Percentiles rank a stretch among this genome's conserved stretches.
phyloP scores from a whole-genome alignment of 1,140 invertebrate species.

The Drosophila oshimai region DNA sequence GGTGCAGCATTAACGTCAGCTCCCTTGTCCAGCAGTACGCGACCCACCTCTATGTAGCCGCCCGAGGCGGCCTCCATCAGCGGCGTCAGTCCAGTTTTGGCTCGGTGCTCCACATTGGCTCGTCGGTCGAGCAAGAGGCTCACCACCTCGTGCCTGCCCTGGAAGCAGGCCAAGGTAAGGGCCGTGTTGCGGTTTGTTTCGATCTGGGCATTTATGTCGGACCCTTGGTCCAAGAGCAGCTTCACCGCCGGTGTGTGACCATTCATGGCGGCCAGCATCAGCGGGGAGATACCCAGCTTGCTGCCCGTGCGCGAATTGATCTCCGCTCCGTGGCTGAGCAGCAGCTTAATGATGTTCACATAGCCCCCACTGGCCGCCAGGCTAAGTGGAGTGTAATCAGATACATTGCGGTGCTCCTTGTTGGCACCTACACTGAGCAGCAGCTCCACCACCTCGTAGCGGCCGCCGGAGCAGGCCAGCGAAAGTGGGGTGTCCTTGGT shows the following conservation, averaged over 20 bases:
- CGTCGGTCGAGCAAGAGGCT: conserved; percentile 97
- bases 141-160: conserved; percentile 99
- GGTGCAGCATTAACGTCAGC: conserved; percentile 99
- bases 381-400: conserved; percentile 99
- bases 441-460: conserved; percentile 98
- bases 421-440: conserved; percentile 94
- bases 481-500: conserved; percentile 99
- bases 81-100: conserved; percentile 99
- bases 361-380: conserved; percentile 99
- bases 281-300: conserved; percentile 98
- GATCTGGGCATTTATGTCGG: conserved; percentile 99
- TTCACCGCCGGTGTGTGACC: conserved; percentile 96
- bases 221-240: conserved; percentile 97
- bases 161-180: conserved; percentile 98
- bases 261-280: conserved; percentile 99
- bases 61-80: conserved; percentile 99
- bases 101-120: conserved; percentile 99
- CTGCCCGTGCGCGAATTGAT: conserved; percentile 99
- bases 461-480: conserved; percentile 97
- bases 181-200: conserved; percentile 99
- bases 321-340: conserved; percentile 96
- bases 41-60: conserved; percentile 98
- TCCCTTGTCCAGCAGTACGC: conserved; percentile 96
- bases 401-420: conserved; percentile 99
- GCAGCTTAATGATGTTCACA: conserved; percentile 98